Evolutionary conservation across 2,888 invertebrate genomes (phyloP), one percentile per base, ranked within the genome.

Genomic region (Archaeoteleia sp.): DNA sequence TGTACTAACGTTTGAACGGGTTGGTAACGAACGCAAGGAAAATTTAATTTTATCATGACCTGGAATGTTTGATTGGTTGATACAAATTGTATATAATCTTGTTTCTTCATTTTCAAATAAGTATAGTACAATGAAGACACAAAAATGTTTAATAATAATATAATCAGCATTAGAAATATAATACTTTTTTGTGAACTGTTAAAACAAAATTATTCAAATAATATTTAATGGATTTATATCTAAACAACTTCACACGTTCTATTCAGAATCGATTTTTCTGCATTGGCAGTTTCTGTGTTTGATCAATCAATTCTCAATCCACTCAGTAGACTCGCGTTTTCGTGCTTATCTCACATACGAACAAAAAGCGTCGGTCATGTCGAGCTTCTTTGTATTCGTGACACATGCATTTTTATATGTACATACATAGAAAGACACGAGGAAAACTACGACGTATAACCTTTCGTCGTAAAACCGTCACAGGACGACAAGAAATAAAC

Each of bases 391-490:
- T 55, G 55, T 37, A 45, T 37, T 55, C 55, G 15, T 37, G 37
- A 14, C 20, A 20, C 5, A 20, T 5, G 5, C 5, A 20, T 20
- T 5, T 20, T 20, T 20, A 20, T 20, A 20, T 20, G 20, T 5
- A 37, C 15, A 7, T 14, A 14, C 14, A 37, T n/a, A 43, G 34
- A 54, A 43, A 43, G 34, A 35, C 15, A 25, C 43, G 29, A 55
- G 13, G 23, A 43, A 35, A 42, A 54, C 35, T 43, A 43, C 54
- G 10, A 43, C 55, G 55, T 39, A 57, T 46, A 55, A 55, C 45
- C 55, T 54, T 49, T 30, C 43, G 54, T 43, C 54, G 25, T 54
- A 54, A 49, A 49, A 42, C 34, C 27, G 34, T 55, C 43, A 46
- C 30, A 15, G 46, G 23, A 57, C 39, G 46, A 46, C 39, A 35